These are phyloP conservation scores for Hirtodrosophila histrioides DNA, from an alignment of 2,888 invertebrate genomes.

Conservation along the genomic window DNA sequence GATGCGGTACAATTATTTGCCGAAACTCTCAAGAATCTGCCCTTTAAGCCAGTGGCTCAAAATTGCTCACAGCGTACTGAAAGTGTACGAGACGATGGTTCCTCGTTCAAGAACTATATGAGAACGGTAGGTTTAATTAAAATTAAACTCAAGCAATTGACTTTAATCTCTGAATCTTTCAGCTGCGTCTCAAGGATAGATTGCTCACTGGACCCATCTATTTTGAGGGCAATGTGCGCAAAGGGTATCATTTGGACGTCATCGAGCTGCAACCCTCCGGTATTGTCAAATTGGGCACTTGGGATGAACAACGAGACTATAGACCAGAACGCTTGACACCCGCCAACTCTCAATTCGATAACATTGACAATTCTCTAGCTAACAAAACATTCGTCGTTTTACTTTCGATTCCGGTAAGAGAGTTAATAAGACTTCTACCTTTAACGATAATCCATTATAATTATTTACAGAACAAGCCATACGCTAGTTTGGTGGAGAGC, in stretches of 20 bases:
- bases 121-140: constrained; percentile 64
- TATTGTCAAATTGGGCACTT: constrained; percentile 88
- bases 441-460: not conserved
- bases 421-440: not conserved
- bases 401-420: constrained; percentile 87
- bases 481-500: constrained; percentile 92
- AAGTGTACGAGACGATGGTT: constrained; percentile 90
- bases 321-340: constrained; percentile 85
- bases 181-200: constrained; percentile 68
- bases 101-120: constrained; percentile 92
- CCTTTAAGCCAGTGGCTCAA: constrained; percentile 85
- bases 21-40: constrained; percentile 89
- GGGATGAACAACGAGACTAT: constrained; percentile 88
- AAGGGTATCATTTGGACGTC: constrained; percentile 88
- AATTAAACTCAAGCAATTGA: not conserved
- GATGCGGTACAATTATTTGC: constrained; percentile 94
- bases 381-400: constrained; percentile 90
- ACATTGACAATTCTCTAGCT: constrained; percentile 87
- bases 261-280: constrained; percentile 88
- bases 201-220: constrained; percentile 89
- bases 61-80: constrained; percentile 86
- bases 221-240: constrained; percentile 92
- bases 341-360: constrained; percentile 84
- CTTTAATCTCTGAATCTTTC: not conserved
- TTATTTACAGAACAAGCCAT: constrained; percentile 87